These are phyloP conservation scores for Acipenser transmontanus DNA, from an alignment of 2,797 vertebrate genomes.

Conservation along the genomic window DNA sequence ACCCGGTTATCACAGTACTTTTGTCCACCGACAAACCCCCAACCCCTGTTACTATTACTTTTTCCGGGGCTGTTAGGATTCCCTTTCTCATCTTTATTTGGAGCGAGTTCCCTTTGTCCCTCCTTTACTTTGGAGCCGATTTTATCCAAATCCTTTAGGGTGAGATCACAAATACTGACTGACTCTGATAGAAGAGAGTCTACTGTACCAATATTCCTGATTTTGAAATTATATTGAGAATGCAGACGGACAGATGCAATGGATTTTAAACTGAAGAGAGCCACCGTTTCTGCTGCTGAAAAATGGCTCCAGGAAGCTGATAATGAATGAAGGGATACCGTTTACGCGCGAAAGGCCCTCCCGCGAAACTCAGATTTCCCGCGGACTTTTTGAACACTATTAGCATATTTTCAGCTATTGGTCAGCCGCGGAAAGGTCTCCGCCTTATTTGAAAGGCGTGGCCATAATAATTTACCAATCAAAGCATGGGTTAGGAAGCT, in stretches of 20 bases:
- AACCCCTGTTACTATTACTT: conserved; percentile 74
- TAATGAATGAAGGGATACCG: conserved; percentile 97
- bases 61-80: conserved; percentile 80
- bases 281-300: conserved; percentile 73
- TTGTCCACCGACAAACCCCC: conserved; percentile 68
- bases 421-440: conserved; percentile 17
- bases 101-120: conserved; percentile 68
- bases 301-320: conserved; percentile 98
- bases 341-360: conserved; percentile 96
- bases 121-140: conserved; percentile 57
- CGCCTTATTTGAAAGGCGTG: conserved; percentile 25
- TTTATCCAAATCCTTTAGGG: conserved; percentile 58
- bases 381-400: conserved; percentile 84
- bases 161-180: conserved; percentile 73
- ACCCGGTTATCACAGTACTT: conserved; percentile 70
- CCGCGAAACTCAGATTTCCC: conserved; percentile 98
- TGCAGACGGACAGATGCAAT: conserved; percentile 82
- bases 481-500: background rate
- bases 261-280: conserved; percentile 81
- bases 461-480: conserved; percentile 16
- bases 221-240: conserved; percentile 53
- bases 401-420: conserved; percentile 68
- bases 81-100: conserved; percentile 86
- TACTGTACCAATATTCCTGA: conserved; percentile 54
- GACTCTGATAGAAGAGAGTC: conserved; percentile 59